Percentiles rank a stretch among this genome's conserved stretches.
phyloP scores from a whole-genome alignment of 1,140 invertebrate species.

The Hylaeus anthracinus region DNA sequence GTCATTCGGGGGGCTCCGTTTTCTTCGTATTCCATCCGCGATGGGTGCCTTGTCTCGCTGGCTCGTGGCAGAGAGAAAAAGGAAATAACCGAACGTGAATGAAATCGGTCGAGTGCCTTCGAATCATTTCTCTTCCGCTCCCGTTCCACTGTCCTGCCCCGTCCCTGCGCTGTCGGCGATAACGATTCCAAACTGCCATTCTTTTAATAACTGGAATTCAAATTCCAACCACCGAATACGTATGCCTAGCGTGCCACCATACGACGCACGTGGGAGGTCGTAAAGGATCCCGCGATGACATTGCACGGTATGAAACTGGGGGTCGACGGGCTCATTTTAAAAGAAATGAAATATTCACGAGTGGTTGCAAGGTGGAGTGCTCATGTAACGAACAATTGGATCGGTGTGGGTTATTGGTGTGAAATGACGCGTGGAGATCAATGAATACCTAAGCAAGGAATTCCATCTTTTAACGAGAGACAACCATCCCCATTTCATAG shows the following conservation, averaged over 20 bases:
- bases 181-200: neutral
- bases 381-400: too few species aligned
- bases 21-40: slow-evolving; percentile 53
- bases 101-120: slow-evolving; percentile 56
- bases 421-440: too few species aligned
- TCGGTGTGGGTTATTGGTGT: too few species aligned
- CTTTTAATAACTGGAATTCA: neutral
- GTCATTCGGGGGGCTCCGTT: slow-evolving; percentile 56
- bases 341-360: too few species aligned
- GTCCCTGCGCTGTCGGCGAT: neutral
- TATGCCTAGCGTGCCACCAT: neutral
- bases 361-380: too few species aligned
- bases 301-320: too few species aligned
- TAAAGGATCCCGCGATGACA: too few species aligned
- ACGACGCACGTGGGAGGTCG: too few species aligned
- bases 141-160: neutral
- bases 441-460: too few species aligned
- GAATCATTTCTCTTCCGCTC: slow-evolving; percentile 19
- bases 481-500: too few species aligned
- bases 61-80: slow-evolving; percentile 17
- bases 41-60: neutral
- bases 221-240: neutral
- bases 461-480: too few species aligned
- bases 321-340: too few species aligned
- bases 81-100: slow-evolving; percentile 55